These are phyloP conservation scores for Eurois occulta DNA, from an alignment of 2,888 invertebrate genomes.

Conservation along the genomic window DNA sequence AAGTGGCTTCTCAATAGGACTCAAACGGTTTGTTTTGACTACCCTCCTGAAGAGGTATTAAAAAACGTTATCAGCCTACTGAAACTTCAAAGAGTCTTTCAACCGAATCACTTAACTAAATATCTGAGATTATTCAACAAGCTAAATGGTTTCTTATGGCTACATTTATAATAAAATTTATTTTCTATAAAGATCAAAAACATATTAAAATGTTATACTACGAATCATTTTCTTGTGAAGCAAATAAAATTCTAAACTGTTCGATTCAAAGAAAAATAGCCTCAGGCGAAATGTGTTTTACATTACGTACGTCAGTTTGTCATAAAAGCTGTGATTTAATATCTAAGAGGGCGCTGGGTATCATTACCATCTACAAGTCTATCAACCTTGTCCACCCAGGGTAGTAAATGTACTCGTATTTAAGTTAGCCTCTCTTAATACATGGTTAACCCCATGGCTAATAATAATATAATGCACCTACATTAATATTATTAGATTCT, in stretches of 20 bases:
- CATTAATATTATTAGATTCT: conserved; percentile 34
- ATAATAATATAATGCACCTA: conserved; percentile 25
- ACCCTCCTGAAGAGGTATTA: conserved; percentile 81
- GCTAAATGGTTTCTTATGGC: conserved; percentile 32
- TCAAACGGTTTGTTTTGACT: conserved; percentile 90
- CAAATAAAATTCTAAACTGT: conserved; percentile 21
- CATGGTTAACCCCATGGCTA: conserved; percentile 20
- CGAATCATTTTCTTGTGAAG: conserved; percentile 1
- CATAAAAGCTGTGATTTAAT: conserved; percentile 38
- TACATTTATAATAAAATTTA: conserved; percentile 13
- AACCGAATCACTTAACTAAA: conserved; percentile 66
- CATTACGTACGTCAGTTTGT: conserved; percentile 28
- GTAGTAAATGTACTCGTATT: conserved; percentile 28
- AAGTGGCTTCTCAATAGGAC: conserved; percentile 84
- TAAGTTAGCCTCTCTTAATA: conserved; percentile 31
- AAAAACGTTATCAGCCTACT: conserved; percentile 80
- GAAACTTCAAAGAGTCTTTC: conserved; percentile 80
- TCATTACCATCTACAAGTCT: conserved; percentile 53
- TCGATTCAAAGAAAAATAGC: conserved; percentile 21
- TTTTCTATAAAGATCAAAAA: background rate
- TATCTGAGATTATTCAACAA: conserved; percentile 28
- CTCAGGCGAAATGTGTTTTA: conserved; percentile 9
- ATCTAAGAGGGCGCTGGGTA: conserved; percentile 24
- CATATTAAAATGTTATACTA: background rate
- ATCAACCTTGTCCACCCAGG: conserved; percentile 34